phyloP scores from a whole-genome alignment of 1,140 invertebrate species.

The Pygmarrhopalites habei region DNA sequence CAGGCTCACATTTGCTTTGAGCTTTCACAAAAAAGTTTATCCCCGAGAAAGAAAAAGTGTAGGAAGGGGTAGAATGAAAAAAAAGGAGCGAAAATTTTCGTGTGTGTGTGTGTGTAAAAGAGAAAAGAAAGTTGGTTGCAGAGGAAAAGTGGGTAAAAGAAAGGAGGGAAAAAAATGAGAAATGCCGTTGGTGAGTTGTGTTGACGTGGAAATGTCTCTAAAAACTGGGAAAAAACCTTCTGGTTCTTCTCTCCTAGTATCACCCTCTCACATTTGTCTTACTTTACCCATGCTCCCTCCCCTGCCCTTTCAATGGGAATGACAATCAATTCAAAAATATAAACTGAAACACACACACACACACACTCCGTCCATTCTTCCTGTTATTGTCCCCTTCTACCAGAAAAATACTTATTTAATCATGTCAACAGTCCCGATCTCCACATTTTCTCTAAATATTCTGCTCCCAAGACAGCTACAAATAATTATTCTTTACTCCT shows the following conservation, averaged over 20 bases:
- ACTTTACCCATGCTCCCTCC: slow-evolving; percentile 21
- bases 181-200: slow-evolving; percentile 30
- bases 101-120: not conserved
- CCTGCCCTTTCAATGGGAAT: no score
- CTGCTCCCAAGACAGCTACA: no score
- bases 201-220: slow-evolving; percentile 37
- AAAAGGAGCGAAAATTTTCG: not conserved
- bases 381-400: no score
- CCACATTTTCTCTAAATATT: no score
- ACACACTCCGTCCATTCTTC: no score
- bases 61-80: not conserved
- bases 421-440: no score
- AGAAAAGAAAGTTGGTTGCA: not conserved
- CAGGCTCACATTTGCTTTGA: no score
- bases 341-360: not conserved
- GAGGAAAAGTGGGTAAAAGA: not conserved
- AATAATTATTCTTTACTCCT: no score
- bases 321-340: no score
- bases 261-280: slow-evolving; percentile 33
- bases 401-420: no score
- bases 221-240: slow-evolving; percentile 36
- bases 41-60: not conserved
- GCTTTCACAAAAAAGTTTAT: no score
- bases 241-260: slow-evolving; percentile 30
- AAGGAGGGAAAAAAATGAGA: slow-evolving; percentile 30